Evolutionary conservation across 2,113 vertebrate genomes (phyloP), one percentile per base, ranked within the genome.

Genomic region (Heterotis niloticus): DNA sequence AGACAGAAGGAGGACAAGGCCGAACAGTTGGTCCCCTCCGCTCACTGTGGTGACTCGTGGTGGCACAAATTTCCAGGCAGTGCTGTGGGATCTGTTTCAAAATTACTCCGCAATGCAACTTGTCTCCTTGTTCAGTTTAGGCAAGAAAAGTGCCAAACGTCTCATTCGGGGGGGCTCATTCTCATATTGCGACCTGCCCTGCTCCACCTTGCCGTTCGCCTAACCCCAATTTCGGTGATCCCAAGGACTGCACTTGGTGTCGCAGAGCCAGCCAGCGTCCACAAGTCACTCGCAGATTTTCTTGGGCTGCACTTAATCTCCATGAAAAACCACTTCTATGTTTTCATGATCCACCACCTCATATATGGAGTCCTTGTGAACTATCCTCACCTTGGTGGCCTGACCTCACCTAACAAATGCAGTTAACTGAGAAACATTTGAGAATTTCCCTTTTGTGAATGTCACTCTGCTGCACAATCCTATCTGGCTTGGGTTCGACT

Each of bases 21-120:
- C 17, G 51, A 54, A 24, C 11, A 14, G 70, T 20, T 17, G 10
- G 52, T 5, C 18, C 23, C 20, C 52, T 16, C 52, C 12, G 52
- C 34, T 73, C 71, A 11, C 51, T 52, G 5, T 52, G 20, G 13
- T 17, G 26, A 23, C 71, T 73, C 5, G 34, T n/a, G 5, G 51
- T 11, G 3, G 16, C n/a, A 34, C 71, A 56, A 73, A 73, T 73
- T 73, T 44, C 51, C 71, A 73, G 26, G 52, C 71, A 56, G 71
- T 52, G 17, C 66, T 14, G 24, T 12, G 66, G 13, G 23, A 13
- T 23, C 66, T 23, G 44, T 73, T n/a, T 73, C 34, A 44, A 51
- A 72, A 44, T 74, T 28, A 28, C 71, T 26, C 71, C 57, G 52
- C 56, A 52, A 51, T 57, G 54, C 57, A 13, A 10, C 54, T 57